Evolutionary conservation across 2,113 vertebrate genomes (phyloP), one percentile per base, ranked within the genome.

Genomic region (Pontoporia blainvillei): DNA sequence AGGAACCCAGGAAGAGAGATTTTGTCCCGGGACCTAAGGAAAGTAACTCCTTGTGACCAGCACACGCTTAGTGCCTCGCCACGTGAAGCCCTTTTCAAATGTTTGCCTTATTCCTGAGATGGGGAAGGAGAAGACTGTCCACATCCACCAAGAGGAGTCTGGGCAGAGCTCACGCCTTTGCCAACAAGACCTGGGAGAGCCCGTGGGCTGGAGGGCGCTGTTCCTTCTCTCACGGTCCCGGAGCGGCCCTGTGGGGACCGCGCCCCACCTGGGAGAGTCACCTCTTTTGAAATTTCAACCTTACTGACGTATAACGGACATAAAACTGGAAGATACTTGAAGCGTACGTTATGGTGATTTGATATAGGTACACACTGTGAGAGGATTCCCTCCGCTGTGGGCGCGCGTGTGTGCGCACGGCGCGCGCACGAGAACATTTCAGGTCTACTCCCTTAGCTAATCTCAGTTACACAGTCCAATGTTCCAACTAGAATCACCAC

Each of bases 11-110:
- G 44, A 49, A 82, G 61, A 31, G 59, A 54, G 23, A 85, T 29
- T 87, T 44, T 61, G 54, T 84, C 66, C 13, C 27, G 27, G 61
- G n/a, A 36, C 36, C 15, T 23, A 21, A 7, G 31, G 52, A 79
- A 57, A 12, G 49, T 31, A 11, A 31, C 72, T 31, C 64, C 44
- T 84, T 5, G 0, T 6, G 36, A 54, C 52, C 5, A 21, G 34
- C 6, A 14, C 5, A 1, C 1, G 1, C 31, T 1, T 6, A 27
- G 64, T 41, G 67, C 44, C 5, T 41, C 6, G 4, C 1, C 8
- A 49, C 17, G 20, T 36, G 14, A n/a, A 85, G 46, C 44, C 1
- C 6, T 44, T 64, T 54, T 20, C 52, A 41, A 8, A 29, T 5
- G 36, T 41, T 52, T 27, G 13, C 34, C 25, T 27, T 57, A 11